phyloP scores from a whole-genome alignment of 1,140 invertebrate species.

The Drosophila rufa region DNA sequence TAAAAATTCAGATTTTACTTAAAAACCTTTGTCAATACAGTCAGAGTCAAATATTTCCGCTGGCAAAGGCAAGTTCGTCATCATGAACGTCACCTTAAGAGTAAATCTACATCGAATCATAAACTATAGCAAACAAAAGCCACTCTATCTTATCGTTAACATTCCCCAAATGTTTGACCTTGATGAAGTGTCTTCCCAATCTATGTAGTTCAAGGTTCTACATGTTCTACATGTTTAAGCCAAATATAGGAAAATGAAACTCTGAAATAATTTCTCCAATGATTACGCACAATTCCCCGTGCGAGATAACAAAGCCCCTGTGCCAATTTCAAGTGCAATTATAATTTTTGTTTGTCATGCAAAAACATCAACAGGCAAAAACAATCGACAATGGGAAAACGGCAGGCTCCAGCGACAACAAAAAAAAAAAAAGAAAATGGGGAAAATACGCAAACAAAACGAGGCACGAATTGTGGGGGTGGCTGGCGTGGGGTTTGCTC shows the following conservation, averaged over 20 bases:
- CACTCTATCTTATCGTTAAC: conserved; percentile 29
- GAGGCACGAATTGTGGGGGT: conserved; percentile 44
- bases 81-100: neutral
- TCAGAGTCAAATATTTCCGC: too few relatives aligned
- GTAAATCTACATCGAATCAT: neutral
- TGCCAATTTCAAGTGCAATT: conserved; percentile 80
- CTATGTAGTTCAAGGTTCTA: conserved; percentile 47
- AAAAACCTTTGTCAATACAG: rapidly evolving
- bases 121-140: neutral
- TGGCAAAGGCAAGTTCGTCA: neutral
- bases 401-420: conserved; percentile 22
- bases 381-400: conserved; percentile 55
- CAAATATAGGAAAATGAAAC: conserved; percentile 3
- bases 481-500: neutral
- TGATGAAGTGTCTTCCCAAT: conserved; percentile 14
- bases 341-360: conserved; percentile 83
- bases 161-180: conserved; percentile 31
- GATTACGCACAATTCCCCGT: conserved; percentile 42
- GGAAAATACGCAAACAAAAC: conserved; percentile 57
- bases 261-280: conserved; percentile 45
- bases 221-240: conserved; percentile 8
- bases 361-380: conserved; percentile 69
- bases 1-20: neutral
- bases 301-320: conserved; percentile 43
- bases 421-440: conserved; percentile 36